phyloP scores from a whole-genome alignment of 2,113 vertebrate genomes.

The Raphicerus campestris region DNA sequence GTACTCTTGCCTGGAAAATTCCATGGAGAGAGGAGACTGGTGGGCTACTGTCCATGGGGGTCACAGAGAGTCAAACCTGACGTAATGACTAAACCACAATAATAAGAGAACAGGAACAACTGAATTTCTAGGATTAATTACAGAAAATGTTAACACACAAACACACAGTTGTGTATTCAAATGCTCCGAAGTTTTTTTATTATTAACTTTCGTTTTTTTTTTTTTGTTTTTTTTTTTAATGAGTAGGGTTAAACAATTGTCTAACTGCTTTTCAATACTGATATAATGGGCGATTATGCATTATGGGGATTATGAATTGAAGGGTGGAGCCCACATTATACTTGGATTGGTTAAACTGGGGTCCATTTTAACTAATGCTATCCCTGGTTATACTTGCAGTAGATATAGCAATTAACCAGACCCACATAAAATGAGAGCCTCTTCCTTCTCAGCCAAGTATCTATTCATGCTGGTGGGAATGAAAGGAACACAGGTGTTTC shows the following conservation, averaged over 20 bases:
- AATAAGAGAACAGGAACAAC: background rate
- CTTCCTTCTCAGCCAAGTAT: background rate
- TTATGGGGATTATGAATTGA: background rate
- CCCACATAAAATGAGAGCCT: background rate
- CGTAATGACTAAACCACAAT: background rate
- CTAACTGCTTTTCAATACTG: background rate
- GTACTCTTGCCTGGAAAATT: background rate
- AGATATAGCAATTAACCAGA: background rate
- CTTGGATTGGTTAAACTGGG: background rate
- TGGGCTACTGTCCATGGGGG: background rate
- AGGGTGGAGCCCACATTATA: background rate
- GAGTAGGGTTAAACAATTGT: background rate
- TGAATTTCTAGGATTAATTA: background rate
- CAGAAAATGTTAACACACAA: background rate
- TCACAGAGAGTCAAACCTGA: background rate
- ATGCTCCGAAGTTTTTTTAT: background rate
- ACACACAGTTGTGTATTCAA: background rate
- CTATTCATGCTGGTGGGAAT: background rate
- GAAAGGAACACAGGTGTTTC: background rate
- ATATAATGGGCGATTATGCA: background rate
- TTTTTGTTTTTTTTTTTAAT: background rate
- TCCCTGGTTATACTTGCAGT: background rate
- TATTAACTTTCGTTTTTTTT: background rate
- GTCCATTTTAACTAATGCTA: background rate
- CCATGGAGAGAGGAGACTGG: background rate